phyloP scores from a whole-genome alignment of 2,797 vertebrate species.

The Sciurus carolinensis region DNA sequence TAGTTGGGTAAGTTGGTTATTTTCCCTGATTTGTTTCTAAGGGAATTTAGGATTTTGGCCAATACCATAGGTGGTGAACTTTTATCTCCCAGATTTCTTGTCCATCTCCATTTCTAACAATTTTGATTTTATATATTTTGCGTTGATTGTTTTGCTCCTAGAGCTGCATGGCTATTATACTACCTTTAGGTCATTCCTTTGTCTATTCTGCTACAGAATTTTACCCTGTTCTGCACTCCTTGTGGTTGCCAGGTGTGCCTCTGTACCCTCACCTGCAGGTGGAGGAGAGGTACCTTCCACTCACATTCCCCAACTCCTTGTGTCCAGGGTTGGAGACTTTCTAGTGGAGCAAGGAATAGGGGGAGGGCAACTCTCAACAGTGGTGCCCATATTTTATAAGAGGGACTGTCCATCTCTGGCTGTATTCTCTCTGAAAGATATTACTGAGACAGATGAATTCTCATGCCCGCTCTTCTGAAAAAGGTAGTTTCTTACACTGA shows the following conservation, averaged over 20 bases:
- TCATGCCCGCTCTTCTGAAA: neutral
- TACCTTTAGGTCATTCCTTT: neutral
- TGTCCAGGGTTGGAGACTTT: neutral
- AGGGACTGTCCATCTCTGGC: fast-evolving
- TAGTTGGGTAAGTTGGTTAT: neutral
- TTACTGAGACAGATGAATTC: neutral
- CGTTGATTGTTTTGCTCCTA: neutral
- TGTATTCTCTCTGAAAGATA: neutral
- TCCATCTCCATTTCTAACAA: neutral
- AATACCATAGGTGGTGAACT: neutral
- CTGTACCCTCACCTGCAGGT: neutral
- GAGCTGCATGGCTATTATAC: neutral
- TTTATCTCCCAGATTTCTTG: neutral
- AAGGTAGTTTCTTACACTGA: neutral
- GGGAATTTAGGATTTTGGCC: neutral
- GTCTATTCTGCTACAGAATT: neutral
- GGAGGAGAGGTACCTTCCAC: neutral
- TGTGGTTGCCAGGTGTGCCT: neutral
- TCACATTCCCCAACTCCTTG: neutral
- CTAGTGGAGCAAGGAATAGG: neutral
- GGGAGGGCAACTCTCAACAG: neutral
- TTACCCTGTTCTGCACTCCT: neutral
- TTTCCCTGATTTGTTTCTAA: neutral
- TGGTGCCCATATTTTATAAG: neutral
- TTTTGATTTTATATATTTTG: constrained; percentile 30